A percentile compares a stretch with the other conserved stretches of the same genome.
Evolutionary conservation across 2,888 invertebrate species (phyloP).

Genomic region (Amblyteles armatorius): DNA sequence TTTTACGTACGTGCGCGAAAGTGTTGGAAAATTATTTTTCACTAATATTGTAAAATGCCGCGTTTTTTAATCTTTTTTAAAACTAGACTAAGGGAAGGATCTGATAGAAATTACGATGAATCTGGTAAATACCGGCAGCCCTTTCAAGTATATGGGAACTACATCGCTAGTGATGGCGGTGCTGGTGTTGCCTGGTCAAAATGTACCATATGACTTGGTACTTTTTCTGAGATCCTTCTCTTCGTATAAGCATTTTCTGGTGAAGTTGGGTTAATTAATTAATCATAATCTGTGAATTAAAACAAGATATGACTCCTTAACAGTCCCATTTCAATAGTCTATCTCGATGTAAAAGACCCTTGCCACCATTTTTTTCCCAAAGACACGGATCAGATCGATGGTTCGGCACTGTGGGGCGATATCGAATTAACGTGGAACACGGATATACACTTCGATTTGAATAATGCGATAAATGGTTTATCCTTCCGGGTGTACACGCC

Average conservation of each 20-base stretch:
- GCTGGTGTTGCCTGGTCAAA: no score
- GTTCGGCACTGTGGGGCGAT: slow-evolving; percentile 47
- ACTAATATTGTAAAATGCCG: background rate
- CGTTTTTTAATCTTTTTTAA: background rate
- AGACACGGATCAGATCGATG: slow-evolving; percentile 21
- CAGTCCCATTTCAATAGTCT: background rate
- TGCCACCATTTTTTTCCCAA: background rate
- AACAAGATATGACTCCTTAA: no score
- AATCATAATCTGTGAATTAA: no score
- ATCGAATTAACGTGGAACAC: slow-evolving; percentile 71
- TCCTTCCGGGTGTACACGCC: slow-evolving; percentile 64
- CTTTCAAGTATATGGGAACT: no score
- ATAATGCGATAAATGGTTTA: slow-evolving; percentile 72
- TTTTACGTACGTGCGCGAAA: slow-evolving; percentile 36
- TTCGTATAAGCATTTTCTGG: no score
- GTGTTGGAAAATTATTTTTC: slow-evolving; percentile 12
- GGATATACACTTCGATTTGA: slow-evolving; percentile 76
- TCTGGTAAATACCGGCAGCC: no score
- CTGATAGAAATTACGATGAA: no score
- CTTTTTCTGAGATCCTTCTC: no score
- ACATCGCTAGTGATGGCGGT: no score
- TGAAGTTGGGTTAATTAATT: no score
- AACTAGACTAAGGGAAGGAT: no score
- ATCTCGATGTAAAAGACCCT: background rate
- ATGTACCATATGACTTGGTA: no score